phyloP scores from a whole-genome alignment of 2,888 invertebrate species.

The Drosophila dives region DNA sequence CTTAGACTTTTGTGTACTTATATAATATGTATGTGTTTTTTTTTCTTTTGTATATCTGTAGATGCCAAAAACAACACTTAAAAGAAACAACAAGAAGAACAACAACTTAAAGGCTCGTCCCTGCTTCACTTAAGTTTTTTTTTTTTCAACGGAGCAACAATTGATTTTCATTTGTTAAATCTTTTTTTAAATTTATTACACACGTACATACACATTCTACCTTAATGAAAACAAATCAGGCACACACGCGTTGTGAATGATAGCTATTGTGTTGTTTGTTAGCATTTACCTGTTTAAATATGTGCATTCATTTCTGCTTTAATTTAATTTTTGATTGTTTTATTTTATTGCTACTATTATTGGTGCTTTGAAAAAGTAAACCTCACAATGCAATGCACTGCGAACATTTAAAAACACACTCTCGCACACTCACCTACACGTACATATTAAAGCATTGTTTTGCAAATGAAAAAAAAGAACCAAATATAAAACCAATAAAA shows the following conservation, averaged over 20 bases:
- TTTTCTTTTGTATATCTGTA: slow-evolving; percentile 21
- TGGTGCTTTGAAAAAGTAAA: slow-evolving; percentile 57
- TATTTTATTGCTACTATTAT: slow-evolving; percentile 59
- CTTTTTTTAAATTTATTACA: slow-evolving; percentile 54
- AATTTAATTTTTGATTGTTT: slow-evolving; percentile 21
- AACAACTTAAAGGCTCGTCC: slow-evolving; percentile 21
- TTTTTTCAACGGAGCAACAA: slow-evolving; percentile 30
- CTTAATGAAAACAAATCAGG: slow-evolving; percentile 35
- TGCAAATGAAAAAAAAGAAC: slow-evolving; percentile 57
- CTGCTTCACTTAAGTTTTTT: slow-evolving; percentile 30
- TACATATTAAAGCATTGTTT: slow-evolving; percentile 33
- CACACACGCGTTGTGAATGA: slow-evolving; percentile 50
- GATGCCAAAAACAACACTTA: slow-evolving; percentile 17
- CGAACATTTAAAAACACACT: slow-evolving; percentile 18
- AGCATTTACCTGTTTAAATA: slow-evolving; percentile 45
- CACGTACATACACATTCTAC: slow-evolving; percentile 17
- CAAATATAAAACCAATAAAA: slow-evolving; percentile 54
- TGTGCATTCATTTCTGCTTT: slow-evolving; percentile 37
- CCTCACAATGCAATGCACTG: slow-evolving; percentile 16
- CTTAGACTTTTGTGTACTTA: slow-evolving; percentile 54
- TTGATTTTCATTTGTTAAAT: slow-evolving; percentile 56
- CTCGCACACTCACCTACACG: slow-evolving; percentile 15
- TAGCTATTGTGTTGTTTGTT: slow-evolving; percentile 37
- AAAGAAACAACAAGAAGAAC: slow-evolving; percentile 37
- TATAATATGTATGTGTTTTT: slow-evolving; percentile 21